Base-by-base conservation (phyloP, 1,140 invertebrate genomes). In the Parapsyche elsis region DNA sequence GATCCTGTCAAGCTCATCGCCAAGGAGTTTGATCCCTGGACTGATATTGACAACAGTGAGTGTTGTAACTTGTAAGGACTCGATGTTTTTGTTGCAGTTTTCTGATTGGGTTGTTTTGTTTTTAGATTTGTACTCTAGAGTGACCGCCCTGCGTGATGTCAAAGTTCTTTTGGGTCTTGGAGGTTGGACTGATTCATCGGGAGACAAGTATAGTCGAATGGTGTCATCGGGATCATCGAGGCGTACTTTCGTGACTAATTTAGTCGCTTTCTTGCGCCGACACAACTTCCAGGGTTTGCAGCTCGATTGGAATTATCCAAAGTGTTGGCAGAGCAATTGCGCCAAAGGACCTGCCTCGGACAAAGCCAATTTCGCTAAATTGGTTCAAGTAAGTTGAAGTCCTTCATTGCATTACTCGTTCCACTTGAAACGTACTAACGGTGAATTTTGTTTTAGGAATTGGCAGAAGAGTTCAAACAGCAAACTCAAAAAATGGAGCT, bases 271-370 rank as follows among this genome's bases (percentile, higher is more conserved):
- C 84, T 84, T 98, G 5, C 89, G 91, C 12, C 90, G 91, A 74
- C 89, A 95, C 81, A 92, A 93, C 38, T 97, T 98, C 84, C 90
- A 93, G 78, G 96, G 96, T 16, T 85, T 98, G 0, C 95, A 96
- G 81, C 84, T 97, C 2, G 96, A 97, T 82, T 98, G 96, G 96
- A 96, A 96, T 85, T 97, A 97, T 86, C 96, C 96, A 0, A 93
- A 94, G 61, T 98, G 96, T 83, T 97, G 95, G 95, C 95, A 97
- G 83, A 95, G 94, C 84, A 93, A 96, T 84, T 98, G 96, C 85
- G 92, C 92, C 16, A 94, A 93, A 80, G 95, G 95, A 7, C 93
- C 94, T 0, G 88, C 89, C 0, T 91, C 91, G 0, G 96, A 98
- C 84, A 94, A 91, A 85, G 89, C 92, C 0, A 95, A 95, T 84